A percentile compares a stretch with the other conserved stretches of the same genome.
phyloP scores from a whole-genome alignment of 2,113 vertebrate genomes.

The Chaenogobius annularis region DNA sequence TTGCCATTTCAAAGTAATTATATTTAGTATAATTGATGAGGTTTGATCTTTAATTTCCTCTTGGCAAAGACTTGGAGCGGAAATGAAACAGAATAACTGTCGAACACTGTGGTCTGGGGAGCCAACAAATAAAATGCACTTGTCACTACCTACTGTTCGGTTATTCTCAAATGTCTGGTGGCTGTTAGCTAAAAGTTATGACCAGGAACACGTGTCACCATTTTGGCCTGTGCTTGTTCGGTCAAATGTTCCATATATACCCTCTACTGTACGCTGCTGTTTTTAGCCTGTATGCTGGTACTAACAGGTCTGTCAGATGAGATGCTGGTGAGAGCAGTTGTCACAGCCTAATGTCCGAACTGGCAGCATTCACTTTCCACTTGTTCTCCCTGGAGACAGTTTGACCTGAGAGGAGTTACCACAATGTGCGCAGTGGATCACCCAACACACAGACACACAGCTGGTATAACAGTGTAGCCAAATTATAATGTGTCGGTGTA shows the following conservation, averaged over 20 bases:
- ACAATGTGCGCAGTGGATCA: slow-evolving; percentile 54
- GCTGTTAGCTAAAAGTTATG: slow-evolving; percentile 1
- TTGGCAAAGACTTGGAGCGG: slow-evolving; percentile 49
- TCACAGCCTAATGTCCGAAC: slow-evolving; percentile 57
- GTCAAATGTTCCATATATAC: slow-evolving; percentile 6
- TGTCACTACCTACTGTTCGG: slow-evolving; percentile 21
- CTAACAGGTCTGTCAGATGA: slow-evolving; percentile 65
- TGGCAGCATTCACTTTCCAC: slow-evolving; percentile 67
- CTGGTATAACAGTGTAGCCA: slow-evolving; percentile 2
- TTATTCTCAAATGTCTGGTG: slow-evolving; percentile 5
- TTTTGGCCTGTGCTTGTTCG: not conserved
- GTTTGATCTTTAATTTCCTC: slow-evolving; percentile 62
- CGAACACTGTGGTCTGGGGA: slow-evolving; percentile 49
- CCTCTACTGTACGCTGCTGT: slow-evolving; percentile 13
- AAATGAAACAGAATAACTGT: slow-evolving; percentile 74
- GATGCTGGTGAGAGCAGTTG: slow-evolving; percentile 69
- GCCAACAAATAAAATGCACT: slow-evolving; percentile 29
- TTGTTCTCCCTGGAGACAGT: slow-evolving; percentile 58
- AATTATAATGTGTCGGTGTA: too few relatives aligned
- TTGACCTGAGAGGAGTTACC: slow-evolving; percentile 67
- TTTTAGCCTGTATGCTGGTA: slow-evolving; percentile 29
- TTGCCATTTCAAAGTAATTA: slow-evolving; percentile 42
- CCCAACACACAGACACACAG: slow-evolving; percentile 15
- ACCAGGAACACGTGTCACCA: slow-evolving; percentile 5
- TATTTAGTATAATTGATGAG: slow-evolving; percentile 46